phyloP scores from a whole-genome alignment of 1,140 invertebrate species.

The Adoxophyes honmai region DNA sequence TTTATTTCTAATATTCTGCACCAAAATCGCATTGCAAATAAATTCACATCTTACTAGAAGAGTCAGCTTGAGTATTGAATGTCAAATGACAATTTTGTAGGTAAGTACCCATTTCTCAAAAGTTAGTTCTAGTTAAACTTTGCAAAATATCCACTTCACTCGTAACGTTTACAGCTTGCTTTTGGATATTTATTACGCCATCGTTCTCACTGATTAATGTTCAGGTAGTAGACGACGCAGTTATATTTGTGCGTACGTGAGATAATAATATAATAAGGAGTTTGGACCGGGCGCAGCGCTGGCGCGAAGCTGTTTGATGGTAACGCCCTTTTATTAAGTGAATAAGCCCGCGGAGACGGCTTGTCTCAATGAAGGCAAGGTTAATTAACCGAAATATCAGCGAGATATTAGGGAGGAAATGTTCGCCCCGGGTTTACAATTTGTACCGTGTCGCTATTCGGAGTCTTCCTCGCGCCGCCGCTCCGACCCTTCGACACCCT shows the following conservation, averaged over 20 bases:
- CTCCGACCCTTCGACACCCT: neutral
- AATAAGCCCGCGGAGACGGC: neutral
- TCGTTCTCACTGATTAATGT: no score
- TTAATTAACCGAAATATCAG: constrained; percentile 5
- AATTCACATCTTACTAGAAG: no score
- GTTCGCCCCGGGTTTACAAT: neutral
- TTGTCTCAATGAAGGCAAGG: constrained; percentile 8
- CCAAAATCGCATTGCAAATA: no score
- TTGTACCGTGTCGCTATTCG: neutral
- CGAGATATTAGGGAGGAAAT: neutral
- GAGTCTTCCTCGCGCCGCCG: neutral
- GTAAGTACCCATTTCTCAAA: no score
- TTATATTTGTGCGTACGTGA: neutral
- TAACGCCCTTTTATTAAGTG: constrained; percentile 5
- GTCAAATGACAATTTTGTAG: no score
- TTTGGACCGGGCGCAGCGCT: neutral
- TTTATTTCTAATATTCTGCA: no score
- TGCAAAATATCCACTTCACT: no score
- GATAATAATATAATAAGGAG: neutral
- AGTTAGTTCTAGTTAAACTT: no score
- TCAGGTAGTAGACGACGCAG: no score
- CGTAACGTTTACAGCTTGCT: no score
- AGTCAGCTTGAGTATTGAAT: no score
- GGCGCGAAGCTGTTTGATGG: neutral
- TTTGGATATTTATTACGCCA: no score